A percentile compares a stretch with the other conserved stretches of the same genome.
Conservation (phyloP, 2,113 vertebrate species). For the Ciconia stormi region DNA sequence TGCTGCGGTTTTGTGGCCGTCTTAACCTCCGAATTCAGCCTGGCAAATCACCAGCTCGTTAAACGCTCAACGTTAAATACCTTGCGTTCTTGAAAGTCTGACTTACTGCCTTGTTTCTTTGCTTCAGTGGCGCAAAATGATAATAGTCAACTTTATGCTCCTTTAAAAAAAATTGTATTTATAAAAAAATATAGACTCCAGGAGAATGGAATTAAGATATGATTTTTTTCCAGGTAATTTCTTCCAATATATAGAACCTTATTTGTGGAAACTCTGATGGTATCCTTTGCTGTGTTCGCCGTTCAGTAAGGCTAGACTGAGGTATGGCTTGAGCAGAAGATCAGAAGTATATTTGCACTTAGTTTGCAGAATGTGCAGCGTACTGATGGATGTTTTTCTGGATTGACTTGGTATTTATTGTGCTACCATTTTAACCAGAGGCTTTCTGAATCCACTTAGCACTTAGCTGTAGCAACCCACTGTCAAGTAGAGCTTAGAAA, state of each 20-base stretch:
- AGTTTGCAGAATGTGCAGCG: not conserved
- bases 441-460: not conserved
- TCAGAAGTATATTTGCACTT: not conserved
- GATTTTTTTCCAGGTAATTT: not conserved
- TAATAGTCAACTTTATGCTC: fast-evolving
- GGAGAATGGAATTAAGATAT: not conserved
- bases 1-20: not conserved
- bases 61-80: not conserved
- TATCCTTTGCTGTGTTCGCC: not conserved
- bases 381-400: not conserved
- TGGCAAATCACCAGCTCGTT: too few species aligned
- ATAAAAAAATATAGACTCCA: not conserved
- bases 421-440: not conserved
- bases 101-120: not conserved
- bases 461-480: not conserved
- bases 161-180: not conserved
- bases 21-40: not conserved
- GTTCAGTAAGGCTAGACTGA: not conserved
- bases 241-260: not conserved
- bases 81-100: fast-evolving
- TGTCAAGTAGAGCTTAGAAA: not conserved
- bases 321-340: not conserved
- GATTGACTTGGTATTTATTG: not conserved
- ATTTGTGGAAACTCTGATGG: not conserved
- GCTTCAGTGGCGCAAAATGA: fast-evolving